Percentiles rank a stretch among this genome's conserved stretches.
Conservation (phyloP, 2,113 vertebrate genomes). For the Pseudonaja textilis region DNA sequence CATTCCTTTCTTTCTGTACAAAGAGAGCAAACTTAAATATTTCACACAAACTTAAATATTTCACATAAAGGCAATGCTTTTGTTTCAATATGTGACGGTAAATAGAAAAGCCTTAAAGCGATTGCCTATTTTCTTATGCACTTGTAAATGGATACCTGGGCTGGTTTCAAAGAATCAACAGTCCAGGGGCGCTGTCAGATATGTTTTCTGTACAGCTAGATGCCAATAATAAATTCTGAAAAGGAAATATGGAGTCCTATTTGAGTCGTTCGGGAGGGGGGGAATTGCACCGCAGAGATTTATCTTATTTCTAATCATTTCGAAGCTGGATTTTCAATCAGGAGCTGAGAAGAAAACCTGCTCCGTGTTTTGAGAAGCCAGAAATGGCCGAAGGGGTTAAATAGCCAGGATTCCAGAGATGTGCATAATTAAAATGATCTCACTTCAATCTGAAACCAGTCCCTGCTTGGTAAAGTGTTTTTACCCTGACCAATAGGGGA, state of each 20-base stretch:
- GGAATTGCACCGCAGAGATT: background rate
- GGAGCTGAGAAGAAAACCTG: slow-evolving; percentile 16
- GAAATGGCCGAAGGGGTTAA: background rate
- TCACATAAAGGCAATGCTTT: background rate
- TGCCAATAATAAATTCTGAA: background rate
- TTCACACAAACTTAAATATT: no score
- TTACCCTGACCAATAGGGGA: slow-evolving; percentile 27
- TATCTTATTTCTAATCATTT: background rate
- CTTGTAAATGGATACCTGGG: background rate
- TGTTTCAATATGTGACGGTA: background rate
- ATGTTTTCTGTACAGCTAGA: background rate
- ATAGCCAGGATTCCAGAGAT: background rate
- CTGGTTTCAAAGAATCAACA: background rate
- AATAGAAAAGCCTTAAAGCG: background rate
- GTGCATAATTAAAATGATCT: slow-evolving; percentile 37
- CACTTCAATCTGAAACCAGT: slow-evolving; percentile 34
- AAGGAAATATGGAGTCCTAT: background rate
- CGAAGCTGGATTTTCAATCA: slow-evolving; percentile 18
- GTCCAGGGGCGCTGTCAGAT: background rate
- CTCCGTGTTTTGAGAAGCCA: slow-evolving; percentile 21
- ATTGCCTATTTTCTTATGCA: background rate
- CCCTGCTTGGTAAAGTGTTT: slow-evolving; percentile 17
- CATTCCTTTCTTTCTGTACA: background rate
- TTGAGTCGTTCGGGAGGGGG: background rate
- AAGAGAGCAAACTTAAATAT: no score